These are phyloP conservation scores for Halcyon smyrnensis DNA, from an alignment of 2,797 vertebrate species.

Conservation along the genomic window DNA sequence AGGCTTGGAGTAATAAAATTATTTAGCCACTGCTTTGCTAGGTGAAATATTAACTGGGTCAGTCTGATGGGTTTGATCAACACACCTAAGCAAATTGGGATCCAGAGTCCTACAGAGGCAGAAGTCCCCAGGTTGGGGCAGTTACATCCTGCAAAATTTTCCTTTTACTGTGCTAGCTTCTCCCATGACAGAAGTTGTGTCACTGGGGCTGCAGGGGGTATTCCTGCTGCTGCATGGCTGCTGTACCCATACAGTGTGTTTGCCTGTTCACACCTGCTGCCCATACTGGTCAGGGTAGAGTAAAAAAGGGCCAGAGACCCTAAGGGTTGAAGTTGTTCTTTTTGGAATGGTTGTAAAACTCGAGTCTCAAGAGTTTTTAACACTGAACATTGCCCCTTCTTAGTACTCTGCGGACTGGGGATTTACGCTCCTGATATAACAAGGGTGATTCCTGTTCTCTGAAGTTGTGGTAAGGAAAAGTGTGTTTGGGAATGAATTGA, in stretches of 20 bases:
- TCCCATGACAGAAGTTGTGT: neutral
- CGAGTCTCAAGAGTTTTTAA: neutral
- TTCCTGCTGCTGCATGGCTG: neutral
- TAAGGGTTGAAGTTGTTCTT: neutral
- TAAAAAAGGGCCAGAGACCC: neutral
- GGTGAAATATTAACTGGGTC: neutral
- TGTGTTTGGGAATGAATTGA: neutral
- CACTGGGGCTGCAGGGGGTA: neutral
- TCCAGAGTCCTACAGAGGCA: neutral
- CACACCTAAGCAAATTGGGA: rapidly evolving
- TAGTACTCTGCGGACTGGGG: neutral
- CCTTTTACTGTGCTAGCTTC: neutral
- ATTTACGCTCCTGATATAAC: neutral
- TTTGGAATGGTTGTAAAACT: neutral
- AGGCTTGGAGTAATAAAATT: neutral
- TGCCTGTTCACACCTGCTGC: neutral
- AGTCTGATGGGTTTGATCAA: neutral
- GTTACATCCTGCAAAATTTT: neutral
- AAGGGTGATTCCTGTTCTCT: neutral
- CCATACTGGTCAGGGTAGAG: rapidly evolving
- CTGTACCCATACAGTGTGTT: neutral
- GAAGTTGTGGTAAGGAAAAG: neutral
- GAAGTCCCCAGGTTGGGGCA: neutral
- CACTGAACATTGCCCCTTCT: neutral
- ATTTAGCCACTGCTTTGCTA: neutral